Conservation (phyloP, 2,888 invertebrate species). For the Dione juno region DNA sequence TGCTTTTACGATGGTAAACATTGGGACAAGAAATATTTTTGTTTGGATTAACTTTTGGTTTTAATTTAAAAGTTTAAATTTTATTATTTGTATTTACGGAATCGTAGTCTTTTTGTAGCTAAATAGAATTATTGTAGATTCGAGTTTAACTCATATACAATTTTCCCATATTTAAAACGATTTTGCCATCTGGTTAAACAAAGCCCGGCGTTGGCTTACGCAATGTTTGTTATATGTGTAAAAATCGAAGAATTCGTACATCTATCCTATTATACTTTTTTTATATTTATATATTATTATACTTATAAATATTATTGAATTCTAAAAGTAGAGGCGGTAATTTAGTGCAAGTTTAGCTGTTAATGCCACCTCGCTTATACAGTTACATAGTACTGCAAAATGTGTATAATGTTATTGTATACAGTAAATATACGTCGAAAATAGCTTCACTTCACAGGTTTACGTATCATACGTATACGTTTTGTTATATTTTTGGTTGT, state of each 20-base stretch:
- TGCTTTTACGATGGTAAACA: not conserved
- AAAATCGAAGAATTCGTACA: no score
- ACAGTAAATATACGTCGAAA: not conserved
- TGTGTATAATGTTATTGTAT: not conserved
- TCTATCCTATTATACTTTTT: no score
- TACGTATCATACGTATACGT: not conserved
- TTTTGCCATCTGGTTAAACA: no score
- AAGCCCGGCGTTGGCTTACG: no score
- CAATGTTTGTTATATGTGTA: no score
- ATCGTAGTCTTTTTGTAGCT: no score
- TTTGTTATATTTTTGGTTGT: not conserved
- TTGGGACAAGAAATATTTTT: not conserved
- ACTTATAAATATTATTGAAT: no score
- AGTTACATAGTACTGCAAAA: not conserved
- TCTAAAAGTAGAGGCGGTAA: not conserved
- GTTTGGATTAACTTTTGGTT: not conserved
- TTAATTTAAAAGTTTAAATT: not conserved
- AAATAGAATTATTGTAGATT: no score
- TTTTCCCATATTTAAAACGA: no score
- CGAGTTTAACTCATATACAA: no score
- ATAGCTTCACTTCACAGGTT: not conserved
- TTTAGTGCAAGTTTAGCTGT: not conserved
- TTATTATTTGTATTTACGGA: no score
- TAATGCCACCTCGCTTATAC: not conserved
- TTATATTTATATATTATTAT: no score